Evolutionary conservation across 2,888 invertebrate species (phyloP), one percentile per base, ranked within the genome.

Genomic region (Chydorus sphaericus): DNA sequence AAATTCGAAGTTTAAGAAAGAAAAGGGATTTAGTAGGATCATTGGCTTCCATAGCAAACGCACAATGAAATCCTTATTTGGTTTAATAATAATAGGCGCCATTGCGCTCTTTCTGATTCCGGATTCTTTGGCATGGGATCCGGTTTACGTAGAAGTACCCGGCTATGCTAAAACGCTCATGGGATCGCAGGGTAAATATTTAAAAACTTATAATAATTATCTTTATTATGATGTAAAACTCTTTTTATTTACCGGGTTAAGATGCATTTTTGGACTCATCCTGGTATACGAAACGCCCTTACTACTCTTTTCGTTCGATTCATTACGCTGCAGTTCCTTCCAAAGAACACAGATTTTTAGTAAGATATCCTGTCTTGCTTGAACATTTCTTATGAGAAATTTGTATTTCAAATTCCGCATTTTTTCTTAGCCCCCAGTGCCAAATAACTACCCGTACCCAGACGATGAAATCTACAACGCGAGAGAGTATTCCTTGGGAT

Each of bases 391-490:
- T n/a, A n/a, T n/a, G n/a, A n/a, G n/a, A n/a, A n/a, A n/a, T n/a
- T n/a, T n/a, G n/a, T n/a, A n/a, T n/a, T n/a, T n/a, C n/a, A n/a
- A n/a, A n/a, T n/a, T n/a, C n/a, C n/a, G n/a, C n/a, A n/a, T n/a
- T 4, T 39, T 18, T 16, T 18, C n/a, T 14, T 26, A 44, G 44
- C 44, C 44, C n/a, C 23, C 29, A 36, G 11, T 31, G n/a, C 50
- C 30, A 11, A 20, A 18, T 26, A 49, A 38, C 14, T 38, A 49
- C 23, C 56, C 48, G 5, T 49, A 49, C 23, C 56, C 56, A 5
- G 56, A 56, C 16, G 56, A 56, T n/a, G 50, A 48, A 14, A 36
- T 57, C 20, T 53, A 33, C 36, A 36, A 57, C 18, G 55, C 57
- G 11, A 54, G 33, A 10, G 23, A 28, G 23, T 33, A 29, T 10